Evolutionary conservation across 2,888 invertebrate species (phyloP).

Genomic region (Thecophora atra): DNA sequence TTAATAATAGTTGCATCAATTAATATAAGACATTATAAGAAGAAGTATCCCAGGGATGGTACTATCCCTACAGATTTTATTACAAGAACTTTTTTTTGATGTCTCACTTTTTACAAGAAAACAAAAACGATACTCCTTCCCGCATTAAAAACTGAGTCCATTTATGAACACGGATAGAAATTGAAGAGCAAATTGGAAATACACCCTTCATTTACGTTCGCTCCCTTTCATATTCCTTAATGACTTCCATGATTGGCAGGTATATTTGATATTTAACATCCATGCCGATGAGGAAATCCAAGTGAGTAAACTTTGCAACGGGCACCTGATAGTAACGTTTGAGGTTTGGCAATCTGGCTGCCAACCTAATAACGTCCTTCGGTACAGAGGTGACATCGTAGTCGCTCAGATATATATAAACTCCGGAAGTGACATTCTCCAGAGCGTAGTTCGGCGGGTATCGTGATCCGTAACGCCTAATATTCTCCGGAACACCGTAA

Average conservation of each 20-base stretch:
- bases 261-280: constrained; percentile 42
- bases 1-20: too few species aligned
- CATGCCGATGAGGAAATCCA: constrained; percentile 44
- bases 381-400: constrained; percentile 39
- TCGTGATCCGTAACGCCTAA: constrained; percentile 36
- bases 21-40: too few species aligned
- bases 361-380: constrained; percentile 42
- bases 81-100: too few species aligned
- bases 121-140: too few species aligned
- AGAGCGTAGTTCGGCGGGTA: constrained; percentile 46
- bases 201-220: too few species aligned
- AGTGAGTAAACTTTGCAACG: constrained; percentile 43
- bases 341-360: constrained; percentile 31
- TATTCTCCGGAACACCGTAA: constrained; percentile 40
- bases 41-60: too few species aligned
- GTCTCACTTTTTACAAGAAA: too few species aligned
- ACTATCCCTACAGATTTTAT: too few species aligned
- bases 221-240: constrained; percentile 37
- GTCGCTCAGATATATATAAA: constrained; percentile 45
- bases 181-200: too few species aligned
- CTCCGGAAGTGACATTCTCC: constrained; percentile 34
- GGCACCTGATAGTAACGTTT: constrained; percentile 40
- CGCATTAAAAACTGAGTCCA: too few species aligned
- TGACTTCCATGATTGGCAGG: constrained; percentile 37
- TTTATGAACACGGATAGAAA: too few species aligned